These are phyloP conservation scores for Gasterosteus nipponicus DNA, from an alignment of 2,113 vertebrate genomes.

Conservation along the genomic window DNA sequence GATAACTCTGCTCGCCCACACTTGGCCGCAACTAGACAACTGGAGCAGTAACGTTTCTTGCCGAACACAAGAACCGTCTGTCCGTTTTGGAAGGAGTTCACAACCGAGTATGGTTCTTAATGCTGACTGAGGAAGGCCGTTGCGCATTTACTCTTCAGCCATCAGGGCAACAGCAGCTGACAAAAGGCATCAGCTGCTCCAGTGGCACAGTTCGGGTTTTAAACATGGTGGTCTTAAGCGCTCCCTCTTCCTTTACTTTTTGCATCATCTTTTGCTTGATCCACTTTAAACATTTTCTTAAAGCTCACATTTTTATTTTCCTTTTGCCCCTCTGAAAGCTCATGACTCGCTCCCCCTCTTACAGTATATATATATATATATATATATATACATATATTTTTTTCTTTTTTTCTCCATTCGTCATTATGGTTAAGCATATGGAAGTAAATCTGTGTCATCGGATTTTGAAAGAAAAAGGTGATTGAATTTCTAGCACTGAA, in stretches of 20 bases:
- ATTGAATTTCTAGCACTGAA: too few species aligned
- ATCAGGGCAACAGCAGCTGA: neutral
- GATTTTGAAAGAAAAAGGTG: too few species aligned
- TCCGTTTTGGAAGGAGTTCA: conserved; percentile 3
- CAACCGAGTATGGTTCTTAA: conserved; percentile 3
- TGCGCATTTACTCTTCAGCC: conserved; percentile 10
- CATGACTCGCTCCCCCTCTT: neutral
- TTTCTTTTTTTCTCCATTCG: neutral
- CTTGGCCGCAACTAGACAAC: conserved; percentile 5
- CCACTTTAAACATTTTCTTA: neutral
- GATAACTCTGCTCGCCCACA: conserved; percentile 10
- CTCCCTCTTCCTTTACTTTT: neutral
- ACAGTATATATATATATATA: too few species aligned
- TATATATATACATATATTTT: too few species aligned
- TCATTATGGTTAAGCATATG: neutral
- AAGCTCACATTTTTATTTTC: neutral
- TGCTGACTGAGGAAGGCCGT: conserved; percentile 14
- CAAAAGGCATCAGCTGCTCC: conserved; percentile 30
- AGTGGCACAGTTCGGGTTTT: conserved; percentile 19
- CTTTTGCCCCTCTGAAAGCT: conserved; percentile 10
- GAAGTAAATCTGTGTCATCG: too few species aligned
- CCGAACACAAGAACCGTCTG: neutral
- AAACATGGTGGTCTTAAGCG: conserved; percentile 31
- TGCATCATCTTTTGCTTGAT: neutral
- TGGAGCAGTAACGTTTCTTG: neutral